Evolutionary conservation across 2,113 vertebrate species (phyloP), one percentile per base, ranked within the genome.

Genomic region (Platycercus adscitus): DNA sequence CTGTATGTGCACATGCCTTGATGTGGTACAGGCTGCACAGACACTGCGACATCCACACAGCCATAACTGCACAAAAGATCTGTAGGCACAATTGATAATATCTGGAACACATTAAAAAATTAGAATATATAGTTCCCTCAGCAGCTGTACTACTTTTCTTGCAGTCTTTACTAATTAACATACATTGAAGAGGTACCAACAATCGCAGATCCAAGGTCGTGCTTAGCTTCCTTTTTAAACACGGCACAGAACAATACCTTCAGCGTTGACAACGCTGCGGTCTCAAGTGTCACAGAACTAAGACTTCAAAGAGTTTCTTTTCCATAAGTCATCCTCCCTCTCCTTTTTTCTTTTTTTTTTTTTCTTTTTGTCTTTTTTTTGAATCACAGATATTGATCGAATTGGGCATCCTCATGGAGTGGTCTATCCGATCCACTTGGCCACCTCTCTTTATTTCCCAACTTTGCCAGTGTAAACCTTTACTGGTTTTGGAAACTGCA

Each of bases 131-230:
- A 65, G 90, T 84, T 96, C 91, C 93, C 93, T 95, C 73, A 94
- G 91, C 77, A 96, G 70, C 95, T 97, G 96, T 82, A 96, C 90
- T 95, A 96, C 91, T 95, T 96, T 95, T 82, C 77, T 95, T 39
- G 71, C 5, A 18, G 92, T 49, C 83, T 95, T 89, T 89, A 44
- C 88, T 94, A 92, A 96, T 94, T 96, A 96, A 43, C 77, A 96
- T 89, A 96, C 69, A 86, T 91, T 68, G 73, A 95, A 61, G 56
- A 95, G 17, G 41, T 84, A 92, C 39, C 75, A 94, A 93, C 50
- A 90, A 84, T 50, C 7, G 10, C 21, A 84, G 55, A 96, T 64
- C 85, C 90, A 94, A 96, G 95, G 88, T 84, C 44, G 0, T n/a
- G 55, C 76, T 86, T 79, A 94, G 61, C 33, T 82, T 87, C 66